A percentile compares a stretch with the other conserved stretches of the same genome.
These are phyloP conservation scores for Furcifer pardalis DNA, from an alignment of 2,797 vertebrate genomes.

Conservation along the genomic window DNA sequence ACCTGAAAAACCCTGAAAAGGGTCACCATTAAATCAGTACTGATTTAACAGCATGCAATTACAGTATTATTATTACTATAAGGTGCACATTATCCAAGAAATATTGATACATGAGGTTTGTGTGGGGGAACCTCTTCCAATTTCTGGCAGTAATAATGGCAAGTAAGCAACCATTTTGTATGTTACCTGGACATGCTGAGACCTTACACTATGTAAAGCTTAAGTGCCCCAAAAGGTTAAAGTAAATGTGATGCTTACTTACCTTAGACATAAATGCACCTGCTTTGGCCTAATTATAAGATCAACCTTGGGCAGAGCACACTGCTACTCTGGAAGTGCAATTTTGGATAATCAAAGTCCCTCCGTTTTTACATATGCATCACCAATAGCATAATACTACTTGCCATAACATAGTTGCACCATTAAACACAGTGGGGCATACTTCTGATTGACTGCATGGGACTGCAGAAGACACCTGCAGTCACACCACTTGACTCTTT, in stretches of 20 bases:
- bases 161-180: neutral
- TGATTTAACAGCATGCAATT: no score
- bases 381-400: neutral
- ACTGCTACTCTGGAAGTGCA: neutral
- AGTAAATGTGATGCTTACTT: neutral
- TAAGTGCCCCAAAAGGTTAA: neutral
- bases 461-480: neutral
- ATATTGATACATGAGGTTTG: neutral
- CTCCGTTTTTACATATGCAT: neutral
- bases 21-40: no score
- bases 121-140: no score
- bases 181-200: neutral
- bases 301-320: neutral
- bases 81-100: neutral
- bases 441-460: neutral
- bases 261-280: neutral
- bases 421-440: neutral
- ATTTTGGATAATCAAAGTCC: neutral
- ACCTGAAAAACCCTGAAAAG: no score
- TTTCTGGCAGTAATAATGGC: no score
- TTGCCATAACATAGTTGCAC: neutral
- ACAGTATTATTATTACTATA: no score
- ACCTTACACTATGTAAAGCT: neutral
- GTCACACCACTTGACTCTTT: neutral
- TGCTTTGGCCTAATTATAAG: neutral